Evolutionary conservation across 2,888 invertebrate species (phyloP).

Genomic region (Idaea aversata): DNA sequence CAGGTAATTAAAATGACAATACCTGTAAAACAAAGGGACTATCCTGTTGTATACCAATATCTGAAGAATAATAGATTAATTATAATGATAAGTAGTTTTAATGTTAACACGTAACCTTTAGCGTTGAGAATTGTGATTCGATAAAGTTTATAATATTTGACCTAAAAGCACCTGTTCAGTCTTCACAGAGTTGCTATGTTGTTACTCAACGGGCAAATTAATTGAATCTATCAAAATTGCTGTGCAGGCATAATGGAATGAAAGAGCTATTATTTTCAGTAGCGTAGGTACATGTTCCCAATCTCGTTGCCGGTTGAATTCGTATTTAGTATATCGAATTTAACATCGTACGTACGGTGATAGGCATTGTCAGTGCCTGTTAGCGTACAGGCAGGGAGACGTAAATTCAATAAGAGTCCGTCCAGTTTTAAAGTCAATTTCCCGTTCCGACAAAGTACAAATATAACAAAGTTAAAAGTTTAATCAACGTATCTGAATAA

Average conservation of each 20-base stretch:
- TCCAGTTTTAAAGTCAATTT: slow-evolving; percentile 16
- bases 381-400: slow-evolving; percentile 14
- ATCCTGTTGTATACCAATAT: no score
- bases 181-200: background rate
- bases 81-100: background rate
- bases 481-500: slow-evolving; percentile 6
- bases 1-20: no score
- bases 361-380: slow-evolving; percentile 22
- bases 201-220: background rate
- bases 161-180: background rate
- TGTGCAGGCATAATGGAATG: background rate
- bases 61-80: no score
- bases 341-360: slow-evolving; percentile 17
- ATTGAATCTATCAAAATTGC: background rate
- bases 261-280: slow-evolving; percentile 12
- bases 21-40: no score
- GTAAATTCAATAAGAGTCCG: slow-evolving; percentile 16
- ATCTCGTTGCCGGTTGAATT: background rate
- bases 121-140: background rate
- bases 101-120: background rate
- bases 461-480: slow-evolving; percentile 1
- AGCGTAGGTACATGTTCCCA: background rate
- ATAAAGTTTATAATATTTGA: background rate
- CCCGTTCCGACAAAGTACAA: background rate
- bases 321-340: slow-evolving; percentile 10